Evolutionary conservation across 2,797 vertebrate genomes (phyloP).

Genomic region (Lemur catta): DNA sequence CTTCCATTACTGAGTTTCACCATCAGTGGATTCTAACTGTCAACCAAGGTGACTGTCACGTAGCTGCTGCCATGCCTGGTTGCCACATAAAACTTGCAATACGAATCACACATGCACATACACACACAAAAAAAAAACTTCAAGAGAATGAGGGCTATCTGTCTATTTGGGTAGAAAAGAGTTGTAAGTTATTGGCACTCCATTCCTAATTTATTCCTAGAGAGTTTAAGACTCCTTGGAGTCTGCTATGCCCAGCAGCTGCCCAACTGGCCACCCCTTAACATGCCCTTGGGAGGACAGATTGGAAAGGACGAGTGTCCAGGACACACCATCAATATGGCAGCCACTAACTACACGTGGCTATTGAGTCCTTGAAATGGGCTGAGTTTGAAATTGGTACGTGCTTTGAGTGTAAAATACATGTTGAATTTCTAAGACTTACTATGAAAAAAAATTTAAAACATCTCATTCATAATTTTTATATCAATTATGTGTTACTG

Average conservation of each 20-base stretch:
- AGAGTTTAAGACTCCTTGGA: not conserved
- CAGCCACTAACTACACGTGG: not conserved
- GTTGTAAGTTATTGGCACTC: not conserved
- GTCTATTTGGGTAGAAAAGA: not conserved
- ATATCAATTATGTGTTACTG: not conserved
- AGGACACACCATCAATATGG: not conserved
- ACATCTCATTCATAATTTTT: not conserved
- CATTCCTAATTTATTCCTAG: not conserved
- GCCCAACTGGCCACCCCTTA: not conserved
- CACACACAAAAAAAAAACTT: not conserved
- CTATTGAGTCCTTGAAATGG: not conserved
- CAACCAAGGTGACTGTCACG: not conserved
- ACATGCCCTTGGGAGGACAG: not conserved
- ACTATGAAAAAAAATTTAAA: not conserved
- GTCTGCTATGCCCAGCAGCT: not conserved
- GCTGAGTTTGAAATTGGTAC: not conserved
- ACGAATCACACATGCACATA: not conserved
- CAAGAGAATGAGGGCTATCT: not conserved
- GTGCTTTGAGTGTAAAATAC: not conserved
- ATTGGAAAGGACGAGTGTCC: not conserved
- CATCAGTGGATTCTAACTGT: not conserved
- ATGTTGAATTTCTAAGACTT: not conserved
- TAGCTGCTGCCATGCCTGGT: not conserved
- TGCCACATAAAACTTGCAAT: not conserved
- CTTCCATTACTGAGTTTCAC: not conserved